Conservation (phyloP, 2,888 invertebrate species). For the Eristalis arbustorum region DNA sequence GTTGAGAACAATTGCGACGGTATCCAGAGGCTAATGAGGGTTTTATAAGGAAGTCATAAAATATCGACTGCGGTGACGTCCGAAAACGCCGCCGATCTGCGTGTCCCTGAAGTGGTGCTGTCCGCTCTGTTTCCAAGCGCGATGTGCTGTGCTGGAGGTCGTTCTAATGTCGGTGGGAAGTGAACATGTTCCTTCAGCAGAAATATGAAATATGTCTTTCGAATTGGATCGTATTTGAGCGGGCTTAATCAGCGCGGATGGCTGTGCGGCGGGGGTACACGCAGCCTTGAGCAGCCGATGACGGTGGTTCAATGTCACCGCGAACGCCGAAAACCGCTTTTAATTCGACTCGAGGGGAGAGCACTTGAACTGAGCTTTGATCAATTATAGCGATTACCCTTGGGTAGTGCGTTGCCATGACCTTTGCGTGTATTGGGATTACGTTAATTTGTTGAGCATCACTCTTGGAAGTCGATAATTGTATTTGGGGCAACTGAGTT, state of each 20-base stretch:
- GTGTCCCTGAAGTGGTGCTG: neutral
- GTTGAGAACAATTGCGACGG: constrained; percentile 2
- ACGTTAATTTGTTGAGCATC: neutral
- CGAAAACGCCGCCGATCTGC: neutral
- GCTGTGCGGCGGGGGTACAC: neutral
- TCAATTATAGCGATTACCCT: neutral
- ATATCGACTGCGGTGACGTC: neutral
- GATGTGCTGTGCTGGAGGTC: neutral
- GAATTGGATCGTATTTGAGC: neutral
- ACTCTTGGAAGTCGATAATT: neutral
- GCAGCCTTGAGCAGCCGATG: neutral
- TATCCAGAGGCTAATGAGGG: neutral
- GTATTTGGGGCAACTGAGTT: neutral
- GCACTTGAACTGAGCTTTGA: neutral
- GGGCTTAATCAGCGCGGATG: neutral
- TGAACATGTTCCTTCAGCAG: neutral
- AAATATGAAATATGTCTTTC: neutral
- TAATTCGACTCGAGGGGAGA: neutral
- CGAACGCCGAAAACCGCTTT: neutral
- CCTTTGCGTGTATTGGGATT: neutral
- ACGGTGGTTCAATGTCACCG: neutral
- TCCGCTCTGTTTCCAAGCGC: neutral
- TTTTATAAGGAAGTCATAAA: constrained; percentile 16
- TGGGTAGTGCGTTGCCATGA: neutral
- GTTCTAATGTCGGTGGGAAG: neutral